phyloP scores from a whole-genome alignment of 2,113 vertebrate species.

The Silurus meridionalis region DNA sequence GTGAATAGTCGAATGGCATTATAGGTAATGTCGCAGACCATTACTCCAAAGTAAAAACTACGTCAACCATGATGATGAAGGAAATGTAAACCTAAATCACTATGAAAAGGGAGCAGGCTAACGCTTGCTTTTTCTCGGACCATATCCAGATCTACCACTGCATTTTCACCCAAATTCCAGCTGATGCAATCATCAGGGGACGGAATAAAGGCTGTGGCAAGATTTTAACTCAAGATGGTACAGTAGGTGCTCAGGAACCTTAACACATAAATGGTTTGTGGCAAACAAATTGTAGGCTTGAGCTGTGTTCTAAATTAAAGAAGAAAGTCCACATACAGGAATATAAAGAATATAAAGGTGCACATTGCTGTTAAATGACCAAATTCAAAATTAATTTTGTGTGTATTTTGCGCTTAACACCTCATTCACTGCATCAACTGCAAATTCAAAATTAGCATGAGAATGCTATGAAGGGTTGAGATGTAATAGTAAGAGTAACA shows the following conservation, averaged over 20 bases:
- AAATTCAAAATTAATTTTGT: neutral
- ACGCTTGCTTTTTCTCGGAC: neutral
- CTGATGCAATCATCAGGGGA: neutral
- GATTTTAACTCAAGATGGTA: neutral
- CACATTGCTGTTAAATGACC: neutral
- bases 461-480: neutral
- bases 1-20: neutral
- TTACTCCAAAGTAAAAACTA: neutral
- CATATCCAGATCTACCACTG: neutral
- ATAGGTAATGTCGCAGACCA: neutral
- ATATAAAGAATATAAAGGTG: neutral
- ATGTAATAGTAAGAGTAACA: neutral
- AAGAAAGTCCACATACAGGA: neutral
- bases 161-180: neutral
- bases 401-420: neutral
- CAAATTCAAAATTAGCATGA: neutral
- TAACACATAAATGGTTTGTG: neutral
- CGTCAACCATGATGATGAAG: neutral
- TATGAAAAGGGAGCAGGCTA: neutral
- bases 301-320: neutral
- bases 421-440: neutral
- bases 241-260: neutral
- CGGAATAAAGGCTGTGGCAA: neutral
- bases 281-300: neutral
- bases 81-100: neutral